Base-by-base conservation (phyloP, 1,140 invertebrate genomes). In the Drosophila arawakana region DNA sequence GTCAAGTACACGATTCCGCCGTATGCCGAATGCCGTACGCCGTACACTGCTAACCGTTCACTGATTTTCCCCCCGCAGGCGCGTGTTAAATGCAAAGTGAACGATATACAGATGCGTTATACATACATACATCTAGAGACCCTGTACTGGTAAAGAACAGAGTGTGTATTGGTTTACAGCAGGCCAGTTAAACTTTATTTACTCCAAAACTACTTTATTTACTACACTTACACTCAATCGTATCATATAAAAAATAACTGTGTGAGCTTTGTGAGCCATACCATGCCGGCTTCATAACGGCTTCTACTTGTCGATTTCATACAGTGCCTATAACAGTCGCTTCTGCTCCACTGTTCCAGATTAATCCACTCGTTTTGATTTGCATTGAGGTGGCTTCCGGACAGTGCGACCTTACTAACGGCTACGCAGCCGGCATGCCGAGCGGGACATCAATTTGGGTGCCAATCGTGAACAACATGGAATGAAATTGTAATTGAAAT, bases 81-180 rank as follows among this genome's bases (percentile, higher is more conserved):
- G 80, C 80, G 80, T 82, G 80, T 76, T 72, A 54, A 52, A 34
- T 52, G 67, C 25, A 58, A 41, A 63, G 61, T 63, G 52, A 72
- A 43, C 39, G 34, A 57, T 47, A 57, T 71, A 46, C 60, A 47
- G 49, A 50, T 50, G 46, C 57, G 54, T 21, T 57, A 63, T 11
- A 57, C n/a, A 54, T 37, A 39, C 34, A 15, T 41, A 13, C 11
- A 58, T 25, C n/a, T 35, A 34, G 0, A 30, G 25, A 30, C 25
- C 25, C 25, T 54, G 34, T 34, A 54, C 50, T 15, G 18, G 6
- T 37, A 11, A 11, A 15, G 11, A 8, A 54, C 25, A 30, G 6
- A 3, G 25, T 4, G 25, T 30, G 25, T 30, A 30, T 30, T 30
- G 6, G 25, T 30, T 30, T 6, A 30, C 25, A 5, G 6, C 3